Base-by-base conservation (phyloP, 2,797 vertebrate species). In the Esox masquinongy region DNA sequence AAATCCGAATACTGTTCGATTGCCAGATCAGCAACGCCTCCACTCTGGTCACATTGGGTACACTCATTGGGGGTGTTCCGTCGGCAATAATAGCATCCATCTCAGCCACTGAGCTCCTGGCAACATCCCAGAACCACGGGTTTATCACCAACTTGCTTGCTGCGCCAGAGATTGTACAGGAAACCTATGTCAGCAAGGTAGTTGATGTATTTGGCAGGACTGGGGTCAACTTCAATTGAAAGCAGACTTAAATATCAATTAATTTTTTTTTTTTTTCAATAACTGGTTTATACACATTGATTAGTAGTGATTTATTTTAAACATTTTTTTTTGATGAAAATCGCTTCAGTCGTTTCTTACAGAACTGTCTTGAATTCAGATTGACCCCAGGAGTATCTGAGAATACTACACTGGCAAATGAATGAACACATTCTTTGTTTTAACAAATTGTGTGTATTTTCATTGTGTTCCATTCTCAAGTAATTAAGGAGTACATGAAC, bases 61-160 rank as follows among this genome's bases (percentile, higher is more conserved):
- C 87, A 0, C 86, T 94, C 3, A 19, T 93, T 39, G 50, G 14
- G 50, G 93, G 92, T 5, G 24, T 92, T 84, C 77, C 87, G 7
- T 82, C 90, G 19, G 3, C 36, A 7, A 68, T 15, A n/a, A 74
- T 92, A 1, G 43, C 68, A 24, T 77, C n/a, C 2, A 80, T 88
- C 39, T 0, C 80, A 7, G 39, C 90, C 5, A 72, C 82, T 49
- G 71, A 86, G 64, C 82, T 92, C 0, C 68, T 88, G 15, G 69
- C 0, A 8, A 15, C 83, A 3, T 85, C 89, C 68, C 53, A 74
- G 22, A 86, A 63, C 75, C 14, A 70, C 31, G 47, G n/a, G 5
- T 91, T 94, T 67, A 77, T 94, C 49, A 84, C 75, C 71, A 88
- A 88, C 81, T 87, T 94, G 50, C 39, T 85, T 24, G 16, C 56